Percentiles rank a stretch among this genome's conserved stretches.
These are phyloP conservation scores for Fistularia commersonii DNA, from an alignment of 2,797 vertebrate species.

Conservation along the genomic window DNA sequence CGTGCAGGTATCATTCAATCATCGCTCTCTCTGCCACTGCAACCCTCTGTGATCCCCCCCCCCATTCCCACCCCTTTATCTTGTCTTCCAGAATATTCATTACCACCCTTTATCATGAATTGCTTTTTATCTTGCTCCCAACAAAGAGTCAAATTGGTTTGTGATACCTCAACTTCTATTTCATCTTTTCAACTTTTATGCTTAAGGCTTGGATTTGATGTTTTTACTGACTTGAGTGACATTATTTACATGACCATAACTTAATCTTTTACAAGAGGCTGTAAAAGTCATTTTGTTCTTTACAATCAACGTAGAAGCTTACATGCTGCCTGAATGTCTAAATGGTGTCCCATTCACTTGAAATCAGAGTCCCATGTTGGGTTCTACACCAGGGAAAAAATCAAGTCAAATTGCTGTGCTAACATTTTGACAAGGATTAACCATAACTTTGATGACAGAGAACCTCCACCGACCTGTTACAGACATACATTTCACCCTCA, in stretches of 20 bases:
- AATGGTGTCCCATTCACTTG: background rate
- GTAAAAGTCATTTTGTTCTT: background rate
- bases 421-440: too few species aligned
- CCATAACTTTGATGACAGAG: too few species aligned
- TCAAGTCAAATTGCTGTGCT: too few species aligned
- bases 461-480: background rate
- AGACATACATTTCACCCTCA: background rate
- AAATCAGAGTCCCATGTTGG: background rate
- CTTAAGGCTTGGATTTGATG: background rate
- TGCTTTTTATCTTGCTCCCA: background rate
- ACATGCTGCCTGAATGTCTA: background rate
- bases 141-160: background rate
- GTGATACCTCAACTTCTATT: background rate
- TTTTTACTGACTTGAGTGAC: background rate
- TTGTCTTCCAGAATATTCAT: conserved; percentile 3
- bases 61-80: conserved; percentile 5
- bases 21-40: conserved; percentile 74
- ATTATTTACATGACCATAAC: background rate
- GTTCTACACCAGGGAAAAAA: too few species aligned
- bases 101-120: background rate
- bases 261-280: background rate
- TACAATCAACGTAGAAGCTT: background rate
- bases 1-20: conserved; percentile 92
- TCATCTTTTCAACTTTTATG: conserved; percentile 4
- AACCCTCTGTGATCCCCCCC: conserved; percentile 31